phyloP scores from a whole-genome alignment of 2,113 vertebrate species.

The Apistogramma diplotaenia region DNA sequence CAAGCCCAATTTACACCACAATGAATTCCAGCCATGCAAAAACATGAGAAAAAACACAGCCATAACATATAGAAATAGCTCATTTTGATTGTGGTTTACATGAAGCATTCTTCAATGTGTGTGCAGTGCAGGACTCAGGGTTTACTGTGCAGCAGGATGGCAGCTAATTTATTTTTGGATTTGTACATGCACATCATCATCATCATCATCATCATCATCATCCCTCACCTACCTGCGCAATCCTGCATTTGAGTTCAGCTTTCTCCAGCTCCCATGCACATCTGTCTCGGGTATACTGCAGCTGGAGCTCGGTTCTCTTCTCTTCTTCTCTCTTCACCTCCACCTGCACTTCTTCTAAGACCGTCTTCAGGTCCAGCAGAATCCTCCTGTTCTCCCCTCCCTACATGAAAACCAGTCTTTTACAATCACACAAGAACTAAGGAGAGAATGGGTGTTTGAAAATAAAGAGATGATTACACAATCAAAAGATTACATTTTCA shows the following conservation, averaged over 20 bases:
- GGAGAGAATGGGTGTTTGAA: neutral
- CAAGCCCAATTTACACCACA: constrained; percentile 28
- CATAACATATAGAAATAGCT: neutral
- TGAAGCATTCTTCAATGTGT: neutral
- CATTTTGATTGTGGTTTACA: no score
- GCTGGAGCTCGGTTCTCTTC: constrained; percentile 72
- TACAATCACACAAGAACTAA: neutral
- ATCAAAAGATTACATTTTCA: neutral
- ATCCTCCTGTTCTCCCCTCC: constrained; percentile 75
- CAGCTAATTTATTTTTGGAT: no score
- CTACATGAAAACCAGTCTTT: constrained; percentile 40
- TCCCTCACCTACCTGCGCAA: constrained; percentile 69
- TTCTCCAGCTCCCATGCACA: constrained; percentile 78
- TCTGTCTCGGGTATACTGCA: constrained; percentile 76
- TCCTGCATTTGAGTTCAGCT: constrained; percentile 72
- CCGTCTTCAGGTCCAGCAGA: constrained; percentile 72
- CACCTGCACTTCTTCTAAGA: constrained; percentile 73
- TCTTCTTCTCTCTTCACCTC: constrained; percentile 76
- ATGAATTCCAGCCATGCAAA: neutral
- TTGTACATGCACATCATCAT: no score
- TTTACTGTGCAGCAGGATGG: no score
- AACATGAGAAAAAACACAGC: neutral
- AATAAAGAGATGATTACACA: neutral
- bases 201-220: no score
- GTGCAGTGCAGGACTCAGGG: no score